Base-by-base conservation (phyloP, 2,888 invertebrate genomes). In the Lasioglossum zephyrum region DNA sequence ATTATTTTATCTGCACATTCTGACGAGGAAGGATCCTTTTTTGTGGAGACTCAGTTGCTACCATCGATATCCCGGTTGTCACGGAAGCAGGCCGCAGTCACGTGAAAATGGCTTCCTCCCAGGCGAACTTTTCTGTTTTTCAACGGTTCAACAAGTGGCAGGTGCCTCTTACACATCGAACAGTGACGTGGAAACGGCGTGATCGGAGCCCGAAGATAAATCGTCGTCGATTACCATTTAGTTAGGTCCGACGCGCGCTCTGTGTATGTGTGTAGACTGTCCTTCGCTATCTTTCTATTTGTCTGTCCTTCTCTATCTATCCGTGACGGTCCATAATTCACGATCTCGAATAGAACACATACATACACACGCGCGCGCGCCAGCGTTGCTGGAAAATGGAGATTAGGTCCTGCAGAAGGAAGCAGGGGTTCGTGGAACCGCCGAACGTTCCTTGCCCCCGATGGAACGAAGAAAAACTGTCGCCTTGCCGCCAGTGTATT, bases 151-250 rank as follows among this genome's bases (percentile, higher is more conserved):
- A 90, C 90, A 90, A 90, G 90, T 90, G 88, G 85, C 86, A 87
- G 87, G 87, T 88, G 88, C 86, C 87, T 90, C 86, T 88, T 90
- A 86, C 86, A 83, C 85, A 90, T 90, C 90, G 90, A 90, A 89
- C 89, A 72, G 74, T 84, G 88, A 90, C 87, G 87, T 78, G 82
- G 80, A 88, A 88, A 82, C 75, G 73, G 41, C 66, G 75, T 39
- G 83, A 88, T 86, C 90, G 87, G 84, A 66, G 82, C 77, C 74
- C 78, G 85, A 89, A 89, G 92, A 92, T 92, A 92, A 92, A 92
- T 92, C 88, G 88, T 86, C 84, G 88, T 79, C 92, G 89, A 92
- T 92, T 91, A 92, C 89, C 91, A 89, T 92, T 92, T 92, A 91
- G 92, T 91, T 89, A 92, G 89, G 85, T 90, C 84, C 82, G 77